Evolutionary conservation across 2,888 invertebrate genomes (phyloP), one percentile per base, ranked within the genome.

Genomic region (Pediacus dermestoides): DNA sequence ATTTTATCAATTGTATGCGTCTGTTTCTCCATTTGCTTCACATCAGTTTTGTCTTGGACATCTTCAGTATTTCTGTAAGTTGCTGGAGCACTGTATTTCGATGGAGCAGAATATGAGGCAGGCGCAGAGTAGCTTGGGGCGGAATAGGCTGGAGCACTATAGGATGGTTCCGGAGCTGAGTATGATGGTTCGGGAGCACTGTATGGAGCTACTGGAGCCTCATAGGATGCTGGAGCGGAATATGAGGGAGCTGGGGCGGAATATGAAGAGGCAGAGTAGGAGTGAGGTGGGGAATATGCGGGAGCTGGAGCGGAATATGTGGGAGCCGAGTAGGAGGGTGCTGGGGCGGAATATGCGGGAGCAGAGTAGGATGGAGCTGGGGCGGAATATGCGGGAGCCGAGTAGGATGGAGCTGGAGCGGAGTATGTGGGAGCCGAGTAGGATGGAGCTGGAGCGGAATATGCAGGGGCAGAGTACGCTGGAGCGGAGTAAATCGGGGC

Each of bases 61-160:
- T 44, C 44, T 18, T 50, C 56, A 6, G 58, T 49, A 30, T 46
- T 35, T 32, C 61, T 50, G 43, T 61, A 60, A 2, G 55, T 36
- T 22, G 42, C 48, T 34, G 55, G 55, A 16, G 50, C 40, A 8
- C 37, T 35, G 32, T 55, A 56, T 9, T 8, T 2, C 15, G 25
- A 27, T 8, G 39, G 18, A 4, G n/a, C 14, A 11, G 23, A 1
- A 11, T 34, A 26, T 14, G 16, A 48, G 11, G 34, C 10, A 31
- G 48, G 46, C 11, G 42, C 39, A n/a, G 16, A 32, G 38, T 44
- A 44, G 21, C 34, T 34, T 31, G 35, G 31, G 3, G 43, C 31
- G 11, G 40, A 38, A 11, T 42, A 41, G 9, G 45, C 28, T 21
- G 42, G 42, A 11, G 44, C 43, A n/a, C 34, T 15, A 34, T 50